Percentiles rank a stretch among this genome's conserved stretches.
Conservation (phyloP, 2,888 invertebrate species). For the Eupithecia dodoneata region DNA sequence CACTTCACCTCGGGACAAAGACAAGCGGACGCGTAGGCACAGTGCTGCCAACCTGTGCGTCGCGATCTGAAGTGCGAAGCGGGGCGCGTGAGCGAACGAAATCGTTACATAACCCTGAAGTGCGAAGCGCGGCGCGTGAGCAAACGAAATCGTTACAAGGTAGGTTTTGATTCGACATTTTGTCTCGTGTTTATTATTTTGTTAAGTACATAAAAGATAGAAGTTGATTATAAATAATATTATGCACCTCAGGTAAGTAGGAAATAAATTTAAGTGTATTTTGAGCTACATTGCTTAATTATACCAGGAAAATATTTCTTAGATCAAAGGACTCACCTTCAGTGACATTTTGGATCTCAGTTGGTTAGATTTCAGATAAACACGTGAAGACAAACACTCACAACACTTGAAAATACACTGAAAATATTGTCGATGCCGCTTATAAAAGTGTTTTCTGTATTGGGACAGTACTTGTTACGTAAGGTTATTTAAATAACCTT, state of each 20-base stretch:
- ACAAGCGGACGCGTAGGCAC: too few species aligned
- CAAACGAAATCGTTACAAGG: too few species aligned
- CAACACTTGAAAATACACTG: conserved; percentile 57
- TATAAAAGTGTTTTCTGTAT: conserved; percentile 7
- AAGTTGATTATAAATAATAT: too few species aligned
- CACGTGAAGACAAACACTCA: conserved; percentile 62
- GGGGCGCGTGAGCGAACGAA: too few species aligned
- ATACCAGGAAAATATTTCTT: background rate
- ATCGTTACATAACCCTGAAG: too few species aligned
- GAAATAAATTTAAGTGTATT: background rate
- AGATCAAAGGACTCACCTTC: conserved; percentile 61
- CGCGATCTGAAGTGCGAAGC: too few species aligned
- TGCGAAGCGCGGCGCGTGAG: too few species aligned
- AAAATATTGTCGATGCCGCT: conserved; percentile 20
- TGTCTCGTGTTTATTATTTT: background rate
- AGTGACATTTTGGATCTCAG: conserved; percentile 66
- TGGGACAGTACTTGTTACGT: background rate
- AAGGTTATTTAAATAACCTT: conserved; percentile 15
- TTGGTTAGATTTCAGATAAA: conserved; percentile 57
- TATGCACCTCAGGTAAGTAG: too few species aligned
- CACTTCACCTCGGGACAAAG: too few species aligned
- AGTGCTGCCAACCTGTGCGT: too few species aligned
- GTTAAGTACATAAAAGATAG: too few species aligned
- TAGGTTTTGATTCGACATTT: too few species aligned
- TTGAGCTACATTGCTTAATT: background rate